Conservation (phyloP, 2,113 vertebrate genomes). For the Paracanthobrama guichenoti region DNA sequence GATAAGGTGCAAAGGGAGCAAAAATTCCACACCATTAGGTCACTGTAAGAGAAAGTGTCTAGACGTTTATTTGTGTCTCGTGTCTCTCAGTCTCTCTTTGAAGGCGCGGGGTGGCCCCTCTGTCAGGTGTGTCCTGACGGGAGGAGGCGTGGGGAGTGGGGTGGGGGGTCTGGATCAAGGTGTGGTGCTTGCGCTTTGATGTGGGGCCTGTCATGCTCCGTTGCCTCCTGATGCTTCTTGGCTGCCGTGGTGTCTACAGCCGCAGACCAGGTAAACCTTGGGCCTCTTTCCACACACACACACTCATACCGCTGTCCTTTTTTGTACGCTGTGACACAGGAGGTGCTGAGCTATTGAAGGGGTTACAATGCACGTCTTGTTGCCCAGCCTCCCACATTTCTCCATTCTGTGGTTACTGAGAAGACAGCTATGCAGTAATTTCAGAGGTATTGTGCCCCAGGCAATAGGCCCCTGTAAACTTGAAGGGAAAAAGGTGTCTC, state of each 20-base stretch:
- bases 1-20: conserved; percentile 60
- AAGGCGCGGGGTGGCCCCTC: conserved; percentile 80
- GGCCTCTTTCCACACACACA: conserved; percentile 44
- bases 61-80: conserved; percentile 79
- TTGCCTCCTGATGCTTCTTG: conserved; percentile 77
- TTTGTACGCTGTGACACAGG: conserved; percentile 50
- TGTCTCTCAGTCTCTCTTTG: conserved; percentile 72
- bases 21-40: conserved; percentile 71
- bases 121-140: conserved; percentile 54
- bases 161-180: conserved; percentile 81
- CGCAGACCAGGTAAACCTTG: conserved; percentile 77
- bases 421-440: conserved; percentile 58
- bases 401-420: conserved; percentile 61
- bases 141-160: conserved; percentile 32
- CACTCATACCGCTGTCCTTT: conserved; percentile 14
- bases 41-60: conserved; percentile 77
- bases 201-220: conserved; percentile 78
- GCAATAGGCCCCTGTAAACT: conserved; percentile 54
- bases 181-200: conserved; percentile 82
- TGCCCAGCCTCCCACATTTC: conserved; percentile 58
- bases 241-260: conserved; percentile 83
- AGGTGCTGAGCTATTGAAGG: conserved; percentile 51
- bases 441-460: conserved; percentile 62
- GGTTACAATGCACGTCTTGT: conserved; percentile 59
- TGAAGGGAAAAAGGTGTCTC: conserved; percentile 45